These are phyloP conservation scores for Mesoligia furuncula DNA, from an alignment of 2,888 invertebrate species.

Conservation along the genomic window DNA sequence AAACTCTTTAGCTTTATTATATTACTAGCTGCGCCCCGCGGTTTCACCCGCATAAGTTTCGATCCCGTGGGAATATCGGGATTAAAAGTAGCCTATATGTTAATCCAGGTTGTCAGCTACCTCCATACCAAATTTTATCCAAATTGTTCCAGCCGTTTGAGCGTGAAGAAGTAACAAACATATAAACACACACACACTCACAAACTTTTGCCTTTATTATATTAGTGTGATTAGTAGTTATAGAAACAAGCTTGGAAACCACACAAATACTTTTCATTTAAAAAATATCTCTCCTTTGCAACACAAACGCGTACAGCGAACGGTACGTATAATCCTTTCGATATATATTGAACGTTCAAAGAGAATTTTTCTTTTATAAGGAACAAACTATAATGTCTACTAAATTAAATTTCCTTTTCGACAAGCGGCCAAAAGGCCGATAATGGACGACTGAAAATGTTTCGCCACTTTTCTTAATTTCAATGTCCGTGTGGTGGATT, in stretches of 20 bases:
- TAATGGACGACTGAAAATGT: slow-evolving; percentile 29
- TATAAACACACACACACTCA: too few relatives aligned
- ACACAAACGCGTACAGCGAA: not conserved
- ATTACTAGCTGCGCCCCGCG: too few relatives aligned
- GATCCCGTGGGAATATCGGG: too few relatives aligned
- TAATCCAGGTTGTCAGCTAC: too few relatives aligned
- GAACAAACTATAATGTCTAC: slow-evolving; percentile 23
- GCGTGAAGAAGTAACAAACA: too few relatives aligned
- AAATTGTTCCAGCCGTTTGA: too few relatives aligned
- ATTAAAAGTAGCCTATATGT: too few relatives aligned
- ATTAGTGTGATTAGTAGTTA: not conserved
- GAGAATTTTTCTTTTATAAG: not conserved
- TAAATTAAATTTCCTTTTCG: slow-evolving; percentile 49
- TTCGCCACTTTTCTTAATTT: slow-evolving; percentile 20
- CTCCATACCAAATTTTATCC: too few relatives aligned
- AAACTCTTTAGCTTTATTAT: too few relatives aligned
- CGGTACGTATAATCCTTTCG: not conserved
- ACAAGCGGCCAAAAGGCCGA: slow-evolving; percentile 18
- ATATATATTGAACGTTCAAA: slow-evolving; percentile 11
- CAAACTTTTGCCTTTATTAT: too few relatives aligned
- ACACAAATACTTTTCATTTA: not conserved
- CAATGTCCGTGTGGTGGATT: not conserved
- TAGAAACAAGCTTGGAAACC: not conserved
- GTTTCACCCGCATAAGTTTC: too few relatives aligned
- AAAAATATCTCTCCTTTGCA: not conserved